Evolutionary conservation across 2,797 vertebrate genomes (phyloP).

Genomic region (Ambastaia sidthimunki): DNA sequence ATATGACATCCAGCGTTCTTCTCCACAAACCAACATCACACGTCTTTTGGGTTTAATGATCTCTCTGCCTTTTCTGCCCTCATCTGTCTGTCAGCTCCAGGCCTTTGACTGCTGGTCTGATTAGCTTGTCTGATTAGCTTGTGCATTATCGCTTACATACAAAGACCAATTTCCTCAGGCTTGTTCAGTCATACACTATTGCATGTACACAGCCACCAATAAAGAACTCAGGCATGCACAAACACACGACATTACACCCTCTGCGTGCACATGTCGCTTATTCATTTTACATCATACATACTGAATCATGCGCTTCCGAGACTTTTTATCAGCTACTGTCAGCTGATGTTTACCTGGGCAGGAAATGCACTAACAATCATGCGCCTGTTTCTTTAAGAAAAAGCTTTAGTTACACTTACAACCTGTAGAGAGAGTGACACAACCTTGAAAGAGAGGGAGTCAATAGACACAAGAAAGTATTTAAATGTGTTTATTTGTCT

Average conservation of each 20-base stretch:
- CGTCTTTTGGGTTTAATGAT: constrained; percentile 16
- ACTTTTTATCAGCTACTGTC: constrained; percentile 77
- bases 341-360: constrained; percentile 74
- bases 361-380: constrained; percentile 69
- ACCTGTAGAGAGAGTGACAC: constrained; percentile 44
- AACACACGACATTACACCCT: background rate
- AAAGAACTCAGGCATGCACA: background rate
- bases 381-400: background rate
- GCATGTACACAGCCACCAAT: background rate
- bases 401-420: background rate
- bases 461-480: constrained; percentile 20
- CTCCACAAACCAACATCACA: constrained; percentile 9
- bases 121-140: constrained; percentile 72
- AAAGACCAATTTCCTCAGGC: constrained; percentile 63
- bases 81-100: constrained; percentile 17
- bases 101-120: constrained; percentile 57
- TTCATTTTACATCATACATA: background rate
- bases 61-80: constrained; percentile 17
- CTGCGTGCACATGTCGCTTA: background rate
- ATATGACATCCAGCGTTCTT: background rate
- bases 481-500: background rate
- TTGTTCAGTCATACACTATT: constrained; percentile 56
- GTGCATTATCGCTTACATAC: constrained; percentile 72
- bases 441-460: constrained; percentile 60
- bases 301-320: constrained; percentile 60